phyloP scores from a whole-genome alignment of 2,888 invertebrate species.

The Spodoptera littoralis region DNA sequence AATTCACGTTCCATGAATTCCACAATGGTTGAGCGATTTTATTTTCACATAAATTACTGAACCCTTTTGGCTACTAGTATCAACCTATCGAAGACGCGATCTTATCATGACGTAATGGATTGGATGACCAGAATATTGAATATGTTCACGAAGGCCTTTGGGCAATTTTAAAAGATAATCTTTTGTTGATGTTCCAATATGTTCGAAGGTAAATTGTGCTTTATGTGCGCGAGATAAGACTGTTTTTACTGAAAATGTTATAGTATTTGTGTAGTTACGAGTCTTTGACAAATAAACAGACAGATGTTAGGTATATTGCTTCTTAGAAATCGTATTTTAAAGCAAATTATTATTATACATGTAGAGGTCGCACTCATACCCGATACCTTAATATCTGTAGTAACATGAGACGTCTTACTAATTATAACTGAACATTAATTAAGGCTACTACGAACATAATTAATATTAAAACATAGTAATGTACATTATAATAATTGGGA shows the following conservation, averaged over 20 bases:
- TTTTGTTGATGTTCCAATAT: constrained; percentile 27
- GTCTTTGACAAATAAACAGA: too few species aligned
- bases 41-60: constrained; percentile 55
- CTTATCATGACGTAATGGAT: constrained; percentile 61
- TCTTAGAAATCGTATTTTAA: too few species aligned
- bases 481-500: too few species aligned
- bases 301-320: too few species aligned
- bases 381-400: too few species aligned
- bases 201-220: constrained; percentile 8
- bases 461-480: too few species aligned
- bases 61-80: constrained; percentile 51
- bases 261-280: too few species aligned
- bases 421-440: too few species aligned
- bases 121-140: constrained; percentile 60
- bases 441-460: too few species aligned
- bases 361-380: too few species aligned
- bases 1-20: constrained; percentile 55
- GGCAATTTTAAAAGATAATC: constrained; percentile 52
- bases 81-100: constrained; percentile 49
- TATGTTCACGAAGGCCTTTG: constrained; percentile 37
- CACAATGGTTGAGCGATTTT: constrained; percentile 45
- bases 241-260: not conserved
- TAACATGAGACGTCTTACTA: too few species aligned
- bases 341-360: too few species aligned
- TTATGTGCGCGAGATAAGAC: not conserved